Evolutionary conservation across 2,888 invertebrate genomes (phyloP), one percentile per base, ranked within the genome.

Genomic region (Drosophila macrospina): DNA sequence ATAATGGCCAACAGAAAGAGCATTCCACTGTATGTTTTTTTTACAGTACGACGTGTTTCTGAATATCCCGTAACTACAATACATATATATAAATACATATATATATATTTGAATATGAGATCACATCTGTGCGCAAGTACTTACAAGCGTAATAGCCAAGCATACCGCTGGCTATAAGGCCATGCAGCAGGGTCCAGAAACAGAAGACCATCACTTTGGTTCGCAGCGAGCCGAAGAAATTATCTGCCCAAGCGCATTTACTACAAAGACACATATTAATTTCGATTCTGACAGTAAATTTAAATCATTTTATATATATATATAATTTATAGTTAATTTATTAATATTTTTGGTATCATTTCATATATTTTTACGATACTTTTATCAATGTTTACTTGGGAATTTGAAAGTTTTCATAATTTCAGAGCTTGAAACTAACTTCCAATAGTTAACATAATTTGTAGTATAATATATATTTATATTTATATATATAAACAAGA

Each of bases 181-280:
- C 41, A 42, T 54, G 30, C 3, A 41, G 0, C 3, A 54, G 20
- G 10, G 41, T 41, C 52, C 52, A 54, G n/a, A n/a, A 20, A 24
- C 52, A 54, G 30, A 54, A 54, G 1, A 54, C n/a, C 1, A 3
- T 1, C 6, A 54, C 32, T 41, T 54, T 54, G 6, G 41, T 41
- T 6, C 4, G 16, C 3, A 54, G 13, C 10, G 13, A 32, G 5
- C 30, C 4, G 0, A 16, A 20, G 3, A 11, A 5, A 24, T 41
- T 20, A 10, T 54, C 52, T 1, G n/a, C 4, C n/a, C 13, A 41
- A 13, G 10, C 13, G 0, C 4, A 24, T 10, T 1, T 1, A 2
- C 10, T 8, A n/a, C 52, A 54, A 1, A 20, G n/a, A 13, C 52
- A 54, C 52, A 54, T 54, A 1, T 0, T 54, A 5, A 13, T 54